Base-by-base conservation (phyloP, 2,888 invertebrate species). In the Epirrita christyi region DNA sequence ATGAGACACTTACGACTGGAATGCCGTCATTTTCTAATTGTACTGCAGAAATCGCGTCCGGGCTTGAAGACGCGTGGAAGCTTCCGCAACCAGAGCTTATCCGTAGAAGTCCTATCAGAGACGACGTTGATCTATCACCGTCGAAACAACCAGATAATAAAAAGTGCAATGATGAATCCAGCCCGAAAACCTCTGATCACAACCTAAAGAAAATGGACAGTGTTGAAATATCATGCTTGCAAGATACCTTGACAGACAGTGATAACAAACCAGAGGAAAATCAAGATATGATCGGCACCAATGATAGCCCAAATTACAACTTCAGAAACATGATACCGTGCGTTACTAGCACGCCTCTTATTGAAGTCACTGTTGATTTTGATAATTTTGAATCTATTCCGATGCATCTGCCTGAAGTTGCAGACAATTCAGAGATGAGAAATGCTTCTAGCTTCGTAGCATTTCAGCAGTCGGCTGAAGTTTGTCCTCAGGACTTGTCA, bases 11-110 rank as follows among this genome's bases (percentile, higher is more conserved):
- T 1, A 77, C 82, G 77, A 87, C 88, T 0, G 87, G 85, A 4
- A 50, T 86, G 55, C 88, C 86, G 7, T 83, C 91, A 0, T 86
- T 78, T 62, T 90, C 91, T 0, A 89, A 88, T 60, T 91, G 90
- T 56, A 84, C 86, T 0, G 84, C 87, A 0, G 89, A 90, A 68
- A 46, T 83, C 0, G 70, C 75, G 1, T 86, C 88, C 0, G 78
- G 71, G 0, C 64, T 76, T 6, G 86, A 88, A 10, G 86, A 89
- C 21, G 61, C 67, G 0, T 91, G 88, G 90, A 83, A 81, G 49
- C 54, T 85, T 4, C 78, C 77, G 0, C 89, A 84, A 55, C 88
- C 88, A 0, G 91, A 92, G 61, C 59, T 88, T 34, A 79, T 90
- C 0, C 75, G 91, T 42, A 71, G 80, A 66, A 85, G 88, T 43